Percentiles rank a stretch among this genome's conserved stretches.
phyloP scores from a whole-genome alignment of 1,140 invertebrate species.

The Drosophila micromelanica region DNA sequence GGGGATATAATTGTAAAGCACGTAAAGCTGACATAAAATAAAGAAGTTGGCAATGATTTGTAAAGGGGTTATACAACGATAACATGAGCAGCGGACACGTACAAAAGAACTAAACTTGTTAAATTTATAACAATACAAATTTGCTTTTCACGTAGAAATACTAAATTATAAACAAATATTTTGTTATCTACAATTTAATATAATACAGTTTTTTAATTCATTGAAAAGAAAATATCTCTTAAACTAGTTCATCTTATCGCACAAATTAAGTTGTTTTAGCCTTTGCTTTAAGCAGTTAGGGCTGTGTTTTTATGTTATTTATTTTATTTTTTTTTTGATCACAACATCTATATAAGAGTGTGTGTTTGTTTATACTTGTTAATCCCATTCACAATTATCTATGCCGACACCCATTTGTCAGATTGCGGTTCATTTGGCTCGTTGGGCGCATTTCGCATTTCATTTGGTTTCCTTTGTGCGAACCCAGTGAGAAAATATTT shows the following conservation, averaged over 20 bases:
- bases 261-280: not conserved
- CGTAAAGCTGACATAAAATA: not conserved
- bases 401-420: constrained; percentile 32
- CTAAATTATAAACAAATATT: too few relatives aligned
- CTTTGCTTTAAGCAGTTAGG: not conserved
- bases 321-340: not conserved
- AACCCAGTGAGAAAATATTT: constrained; percentile 59
- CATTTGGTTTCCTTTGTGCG: constrained; percentile 43
- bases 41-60: not conserved
- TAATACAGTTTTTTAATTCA: too few relatives aligned
- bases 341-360: not conserved
- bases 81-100: too few relatives aligned
- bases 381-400: constrained; percentile 22
- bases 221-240: not conserved
- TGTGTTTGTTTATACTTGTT: constrained; percentile 24
- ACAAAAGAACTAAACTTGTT: too few relatives aligned
- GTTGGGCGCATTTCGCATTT: constrained; percentile 19
- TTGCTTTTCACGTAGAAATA: too few relatives aligned
- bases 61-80: not conserved
- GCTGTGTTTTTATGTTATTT: not conserved
- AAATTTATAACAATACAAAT: too few relatives aligned
- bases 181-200: too few relatives aligned
- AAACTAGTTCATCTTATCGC: not conserved
- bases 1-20: not conserved
- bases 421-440: constrained; percentile 38